These are phyloP conservation scores for Stigmatopora argus DNA, from an alignment of 2,113 vertebrate species.

Conservation along the genomic window DNA sequence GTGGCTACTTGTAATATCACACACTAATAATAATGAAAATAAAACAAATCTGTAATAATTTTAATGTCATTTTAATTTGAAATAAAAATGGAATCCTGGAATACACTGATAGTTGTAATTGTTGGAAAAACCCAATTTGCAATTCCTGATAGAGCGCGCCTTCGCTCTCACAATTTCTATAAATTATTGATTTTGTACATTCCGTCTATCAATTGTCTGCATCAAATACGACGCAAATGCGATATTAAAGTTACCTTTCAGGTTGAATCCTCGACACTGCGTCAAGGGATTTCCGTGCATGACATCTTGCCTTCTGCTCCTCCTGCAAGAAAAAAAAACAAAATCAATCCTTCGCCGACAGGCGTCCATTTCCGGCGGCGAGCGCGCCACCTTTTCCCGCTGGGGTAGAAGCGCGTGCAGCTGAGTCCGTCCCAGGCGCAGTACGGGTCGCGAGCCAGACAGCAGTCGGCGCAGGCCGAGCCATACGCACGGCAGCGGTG, in stretches of 20 bases:
- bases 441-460: constrained; percentile 92
- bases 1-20: too few relatives aligned
- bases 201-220: too few relatives aligned
- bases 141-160: too few relatives aligned
- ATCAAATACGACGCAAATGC: too few relatives aligned
- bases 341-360: background rate
- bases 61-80: too few relatives aligned
- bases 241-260: constrained; percentile 80
- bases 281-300: constrained; percentile 95
- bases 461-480: constrained; percentile 92
- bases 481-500: constrained; percentile 94
- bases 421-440: constrained; percentile 96
- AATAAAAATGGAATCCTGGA: too few relatives aligned
- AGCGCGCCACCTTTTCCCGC: constrained; percentile 82
- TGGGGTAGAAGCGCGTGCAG: constrained; percentile 94
- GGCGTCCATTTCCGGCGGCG: background rate
- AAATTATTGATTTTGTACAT: too few relatives aligned
- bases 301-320: constrained; percentile 92
- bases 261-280: constrained; percentile 94
- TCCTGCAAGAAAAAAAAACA: constrained; percentile 60
- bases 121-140: too few relatives aligned
- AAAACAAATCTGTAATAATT: too few relatives aligned
- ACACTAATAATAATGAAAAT: too few relatives aligned
- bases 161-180: too few relatives aligned
- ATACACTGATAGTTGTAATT: too few relatives aligned